These are phyloP conservation scores for Aproaerema taeniolella DNA, from an alignment of 2,888 invertebrate genomes.

Conservation along the genomic window DNA sequence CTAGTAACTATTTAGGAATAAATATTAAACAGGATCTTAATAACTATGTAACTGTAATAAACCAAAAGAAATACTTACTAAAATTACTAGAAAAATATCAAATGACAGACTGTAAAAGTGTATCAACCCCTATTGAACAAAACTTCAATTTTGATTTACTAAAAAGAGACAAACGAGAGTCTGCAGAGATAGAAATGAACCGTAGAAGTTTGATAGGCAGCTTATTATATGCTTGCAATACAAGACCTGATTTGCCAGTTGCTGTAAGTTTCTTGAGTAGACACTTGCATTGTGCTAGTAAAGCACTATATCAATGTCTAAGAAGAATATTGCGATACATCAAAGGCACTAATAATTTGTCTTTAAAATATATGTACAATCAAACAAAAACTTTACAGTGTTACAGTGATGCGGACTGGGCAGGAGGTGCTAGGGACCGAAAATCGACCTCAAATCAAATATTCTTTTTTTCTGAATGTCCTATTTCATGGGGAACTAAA, in stretches of 20 bases:
- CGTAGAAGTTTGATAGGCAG: slow-evolving; percentile 22
- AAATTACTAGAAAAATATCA: slow-evolving; percentile 10
- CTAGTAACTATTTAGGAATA: slow-evolving; percentile 15
- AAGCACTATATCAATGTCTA: too few species aligned
- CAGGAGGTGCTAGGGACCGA: too few species aligned
- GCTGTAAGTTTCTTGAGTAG: slow-evolving; percentile 15
- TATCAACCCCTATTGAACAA: slow-evolving; percentile 16
- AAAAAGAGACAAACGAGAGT: slow-evolving; percentile 9
- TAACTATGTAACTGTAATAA: slow-evolving; percentile 8
- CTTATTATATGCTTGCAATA: slow-evolving; percentile 21
- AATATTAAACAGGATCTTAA: slow-evolving; percentile 14
- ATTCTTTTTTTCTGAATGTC: slow-evolving; percentile 14
- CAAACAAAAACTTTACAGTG: too few species aligned
- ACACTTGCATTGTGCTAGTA: too few species aligned
- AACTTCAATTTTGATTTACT: slow-evolving; percentile 22
- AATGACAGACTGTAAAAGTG: slow-evolving; percentile 15
- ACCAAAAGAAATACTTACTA: slow-evolving; percentile 14
- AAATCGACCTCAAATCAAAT: too few species aligned
- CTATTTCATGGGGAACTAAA: slow-evolving; percentile 17
- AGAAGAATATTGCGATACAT: too few species aligned
- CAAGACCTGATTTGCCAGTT: slow-evolving; percentile 21
- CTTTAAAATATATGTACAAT: too few species aligned
- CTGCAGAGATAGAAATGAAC: slow-evolving; percentile 16
- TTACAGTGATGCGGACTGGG: too few species aligned
- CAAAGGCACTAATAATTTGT: too few species aligned